Evolutionary conservation across 2,797 vertebrate species (phyloP).

Genomic region (Chaunax sp.): DNA sequence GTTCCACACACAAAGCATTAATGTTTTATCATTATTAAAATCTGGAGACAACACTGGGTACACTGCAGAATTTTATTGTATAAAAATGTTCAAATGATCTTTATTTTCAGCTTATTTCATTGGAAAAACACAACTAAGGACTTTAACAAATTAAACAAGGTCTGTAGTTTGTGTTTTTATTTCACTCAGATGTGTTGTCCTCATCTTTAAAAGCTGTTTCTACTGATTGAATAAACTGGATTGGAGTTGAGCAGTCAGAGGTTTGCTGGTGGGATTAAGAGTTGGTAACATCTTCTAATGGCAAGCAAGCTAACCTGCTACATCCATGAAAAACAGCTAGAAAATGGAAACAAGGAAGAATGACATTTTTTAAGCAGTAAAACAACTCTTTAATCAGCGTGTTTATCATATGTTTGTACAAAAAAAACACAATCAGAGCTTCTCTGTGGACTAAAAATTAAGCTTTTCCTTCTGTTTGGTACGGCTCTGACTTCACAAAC

Average conservation of each 20-base stretch:
- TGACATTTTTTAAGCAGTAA: too few species aligned
- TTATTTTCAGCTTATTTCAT: neutral
- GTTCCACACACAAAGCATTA: slow-evolving; percentile 19
- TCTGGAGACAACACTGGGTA: neutral
- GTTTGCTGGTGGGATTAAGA: too few species aligned
- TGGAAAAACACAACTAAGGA: neutral
- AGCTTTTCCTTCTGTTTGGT: too few species aligned
- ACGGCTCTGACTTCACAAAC: too few species aligned
- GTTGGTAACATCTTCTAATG: too few species aligned
- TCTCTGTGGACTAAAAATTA: neutral
- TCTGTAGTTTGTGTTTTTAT: too few species aligned
- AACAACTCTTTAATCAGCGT: too few species aligned
- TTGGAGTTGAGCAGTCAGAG: neutral
- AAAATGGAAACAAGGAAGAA: too few species aligned
- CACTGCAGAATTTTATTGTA: neutral
- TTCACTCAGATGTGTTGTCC: neutral
- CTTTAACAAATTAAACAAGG: too few species aligned
- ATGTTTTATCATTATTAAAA: slow-evolving; percentile 30
- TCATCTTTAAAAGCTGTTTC: neutral
- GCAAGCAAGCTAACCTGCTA: too few species aligned
- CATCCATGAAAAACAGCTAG: too few species aligned
- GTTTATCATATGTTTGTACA: too few species aligned
- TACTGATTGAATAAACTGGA: neutral
- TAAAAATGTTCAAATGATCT: neutral
- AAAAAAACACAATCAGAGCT: neutral